These are phyloP conservation scores for Colletes latitarsis DNA, from an alignment of 1,140 invertebrate genomes.

Conservation along the genomic window DNA sequence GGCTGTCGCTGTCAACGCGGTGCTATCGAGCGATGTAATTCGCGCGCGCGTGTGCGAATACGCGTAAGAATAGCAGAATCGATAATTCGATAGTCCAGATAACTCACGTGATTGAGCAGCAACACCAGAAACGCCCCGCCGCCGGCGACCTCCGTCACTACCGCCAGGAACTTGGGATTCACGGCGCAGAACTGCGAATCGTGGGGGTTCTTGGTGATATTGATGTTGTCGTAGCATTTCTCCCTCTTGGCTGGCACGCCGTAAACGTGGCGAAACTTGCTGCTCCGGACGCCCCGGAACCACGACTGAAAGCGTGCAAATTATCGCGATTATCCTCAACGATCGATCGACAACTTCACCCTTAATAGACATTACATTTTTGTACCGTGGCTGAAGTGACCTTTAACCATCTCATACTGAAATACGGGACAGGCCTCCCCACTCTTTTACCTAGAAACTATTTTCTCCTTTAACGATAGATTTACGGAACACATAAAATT, in stretches of 20 bases:
- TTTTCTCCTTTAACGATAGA: too few relatives aligned
- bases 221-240: conserved; percentile 95
- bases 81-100: conserved; percentile 33
- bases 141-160: conserved; percentile 96
- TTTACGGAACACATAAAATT: too few relatives aligned
- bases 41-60: too few relatives aligned
- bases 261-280: conserved; percentile 96
- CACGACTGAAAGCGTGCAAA: conserved; percentile 84
- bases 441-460: too few relatives aligned
- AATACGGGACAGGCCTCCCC: too few relatives aligned
- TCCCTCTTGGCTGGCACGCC: conserved; percentile 93
- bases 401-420: too few relatives aligned
- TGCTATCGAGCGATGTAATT: not conserved
- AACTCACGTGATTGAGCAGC: conserved; percentile 92
- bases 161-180: conserved; percentile 96
- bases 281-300: conserved; percentile 92
- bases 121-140: conserved; percentile 96
- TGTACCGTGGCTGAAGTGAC: too few relatives aligned
- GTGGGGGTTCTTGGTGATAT: conserved; percentile 95
- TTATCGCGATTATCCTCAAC: not conserved
- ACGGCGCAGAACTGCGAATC: conserved; percentile 96
- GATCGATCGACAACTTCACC: too few relatives aligned
- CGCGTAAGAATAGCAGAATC: conserved; percentile 7
- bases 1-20: too few relatives aligned
- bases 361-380: too few relatives aligned